phyloP scores from a whole-genome alignment of 2,888 invertebrate species.

The Sphaerophoria rueppellii region DNA sequence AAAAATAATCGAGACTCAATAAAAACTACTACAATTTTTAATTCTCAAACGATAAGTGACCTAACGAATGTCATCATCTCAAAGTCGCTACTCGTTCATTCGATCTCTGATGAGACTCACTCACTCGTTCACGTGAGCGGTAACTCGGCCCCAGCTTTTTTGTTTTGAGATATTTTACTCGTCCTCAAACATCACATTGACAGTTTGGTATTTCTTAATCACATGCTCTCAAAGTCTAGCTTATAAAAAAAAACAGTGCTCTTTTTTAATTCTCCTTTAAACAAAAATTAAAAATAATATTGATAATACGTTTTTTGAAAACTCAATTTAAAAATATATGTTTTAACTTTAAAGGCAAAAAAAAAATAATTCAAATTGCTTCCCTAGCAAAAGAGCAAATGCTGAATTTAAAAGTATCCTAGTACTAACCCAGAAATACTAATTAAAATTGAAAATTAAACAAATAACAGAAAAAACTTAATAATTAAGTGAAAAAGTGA shows the following conservation, averaged over 20 bases:
- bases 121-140: too few species aligned
- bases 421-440: constrained; percentile 44
- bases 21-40: too few species aligned
- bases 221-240: constrained; percentile 6
- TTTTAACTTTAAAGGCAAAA: constrained; percentile 26
- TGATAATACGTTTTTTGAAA: constrained; percentile 14
- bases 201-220: not conserved
- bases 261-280: constrained; percentile 19
- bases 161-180: not conserved
- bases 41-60: too few species aligned
- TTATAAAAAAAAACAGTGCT: constrained; percentile 12
- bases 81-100: too few species aligned
- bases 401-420: constrained; percentile 57
- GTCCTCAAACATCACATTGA: constrained; percentile 18
- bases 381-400: constrained; percentile 59
- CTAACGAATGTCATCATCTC: too few species aligned
- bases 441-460: constrained; percentile 32
- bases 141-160: too few species aligned
- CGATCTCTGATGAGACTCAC: too few species aligned
- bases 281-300: not conserved
- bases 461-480: constrained; percentile 44
- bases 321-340: not conserved
- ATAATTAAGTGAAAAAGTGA: constrained; percentile 73
- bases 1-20: too few species aligned
- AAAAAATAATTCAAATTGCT: constrained; percentile 38